Base-by-base conservation (phyloP, 2,888 invertebrate species). In the Tetragonula carbonaria region DNA sequence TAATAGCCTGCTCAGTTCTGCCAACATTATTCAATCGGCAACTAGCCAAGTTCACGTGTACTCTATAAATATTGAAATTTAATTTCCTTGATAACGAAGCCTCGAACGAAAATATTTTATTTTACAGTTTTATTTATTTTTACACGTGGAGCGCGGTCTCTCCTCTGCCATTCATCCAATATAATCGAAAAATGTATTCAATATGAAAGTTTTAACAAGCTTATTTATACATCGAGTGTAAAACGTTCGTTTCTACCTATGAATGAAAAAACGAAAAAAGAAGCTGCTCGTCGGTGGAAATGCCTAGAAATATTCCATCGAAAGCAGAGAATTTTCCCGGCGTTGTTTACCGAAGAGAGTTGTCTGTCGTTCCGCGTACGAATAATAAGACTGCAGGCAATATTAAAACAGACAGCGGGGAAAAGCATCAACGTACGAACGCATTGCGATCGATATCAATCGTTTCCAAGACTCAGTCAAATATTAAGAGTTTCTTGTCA, bases 401-500 rank as follows among this genome's bases (percentile, higher is more conserved):
- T 74, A 80, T 70, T 50, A 18, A 62, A 70, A 77, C 23, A 59
- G 62, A 62, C 62, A 51, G 18, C 21, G 13, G 51, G 4, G 16
- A 13, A 33, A 45, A 51, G 66, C 57, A 28, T 70, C 80, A 23
- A 74, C 21, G 57, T 23, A 65, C 63, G 50, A 38, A 57, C 23
- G 66, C 57, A 4, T 28, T 0, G 57, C 8, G 59, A 74, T 82
- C 68, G 28, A 79, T 79, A 82, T 74, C 80, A 63, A 79, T 82
- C 74, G 79, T 68, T 82, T 70, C 16, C 23, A 28, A 63, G 23
- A 33, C 33, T 50, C 33, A 57, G 33, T 62, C 80, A 82, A 70
- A 80, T 82, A 82, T 74, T 82, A 68, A 73, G 70, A 38, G 70
- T 74, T 82, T 80, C 57, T 70, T 80, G 18, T 80, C 74, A 80